Conservation (phyloP, 2,113 vertebrate species). For the Sialia sialis region DNA sequence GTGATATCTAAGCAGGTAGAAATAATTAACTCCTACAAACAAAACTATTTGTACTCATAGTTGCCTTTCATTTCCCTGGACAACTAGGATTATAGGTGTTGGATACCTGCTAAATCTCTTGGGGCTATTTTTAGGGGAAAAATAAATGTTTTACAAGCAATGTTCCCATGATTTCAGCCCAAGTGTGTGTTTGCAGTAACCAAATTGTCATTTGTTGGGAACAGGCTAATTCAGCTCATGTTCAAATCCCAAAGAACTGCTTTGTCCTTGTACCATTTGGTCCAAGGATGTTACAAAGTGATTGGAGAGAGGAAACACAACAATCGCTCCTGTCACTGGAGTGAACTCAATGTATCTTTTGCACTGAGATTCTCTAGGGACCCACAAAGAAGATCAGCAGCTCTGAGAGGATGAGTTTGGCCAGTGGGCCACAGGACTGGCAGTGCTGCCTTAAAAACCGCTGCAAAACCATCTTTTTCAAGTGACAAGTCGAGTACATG, state of each 20-base stretch:
- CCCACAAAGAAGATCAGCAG: neutral
- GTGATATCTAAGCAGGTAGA: neutral
- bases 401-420: neutral
- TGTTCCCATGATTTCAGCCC: neutral
- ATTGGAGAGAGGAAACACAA: neutral
- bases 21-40: neutral
- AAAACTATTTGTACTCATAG: neutral
- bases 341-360: neutral
- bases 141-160: neutral
- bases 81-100: neutral
- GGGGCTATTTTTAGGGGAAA: accelerated
- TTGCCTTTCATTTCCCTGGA: neutral
- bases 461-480: neutral
- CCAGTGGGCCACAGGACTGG: neutral
- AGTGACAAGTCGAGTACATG: neutral
- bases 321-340: neutral
- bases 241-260: neutral
- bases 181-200: neutral
- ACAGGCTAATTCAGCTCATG: accelerated
- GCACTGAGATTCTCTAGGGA: neutral
- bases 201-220: neutral
- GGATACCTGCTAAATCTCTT: neutral
- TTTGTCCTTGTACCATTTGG: neutral
- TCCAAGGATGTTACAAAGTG: neutral
- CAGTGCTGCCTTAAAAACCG: neutral